A percentile compares a stretch with the other conserved stretches of the same genome.
phyloP scores from a whole-genome alignment of 2,113 vertebrate species.

The Perca fluviatilis region DNA sequence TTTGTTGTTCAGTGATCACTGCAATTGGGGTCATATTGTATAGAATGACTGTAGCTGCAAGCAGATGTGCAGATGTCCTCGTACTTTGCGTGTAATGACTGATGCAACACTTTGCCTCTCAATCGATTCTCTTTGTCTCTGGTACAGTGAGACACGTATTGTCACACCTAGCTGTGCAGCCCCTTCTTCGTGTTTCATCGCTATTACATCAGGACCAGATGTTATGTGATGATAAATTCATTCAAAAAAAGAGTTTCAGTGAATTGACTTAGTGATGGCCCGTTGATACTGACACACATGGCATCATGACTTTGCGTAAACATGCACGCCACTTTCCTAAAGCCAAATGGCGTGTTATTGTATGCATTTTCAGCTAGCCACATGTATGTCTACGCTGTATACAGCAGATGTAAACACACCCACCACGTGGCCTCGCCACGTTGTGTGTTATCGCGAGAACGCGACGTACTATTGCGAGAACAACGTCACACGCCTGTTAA shows the following conservation, averaged over 20 bases:
- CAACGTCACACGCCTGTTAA: no score
- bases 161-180: slow-evolving; percentile 30
- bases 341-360: no score
- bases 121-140: slow-evolving; percentile 20
- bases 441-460: no score
- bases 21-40: neutral
- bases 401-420: no score
- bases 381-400: no score
- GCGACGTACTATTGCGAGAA: no score
- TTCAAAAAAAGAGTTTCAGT: slow-evolving; percentile 9
- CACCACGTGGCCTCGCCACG: no score
- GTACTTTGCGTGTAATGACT: slow-evolving; percentile 18
- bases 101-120: slow-evolving; percentile 24
- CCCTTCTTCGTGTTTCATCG: slow-evolving; percentile 16
- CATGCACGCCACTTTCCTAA: no score
- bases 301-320: no score
- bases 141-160: slow-evolving; percentile 17
- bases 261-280: neutral
- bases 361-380: no score
- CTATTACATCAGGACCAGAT: neutral
- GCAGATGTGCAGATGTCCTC: slow-evolving; percentile 21
- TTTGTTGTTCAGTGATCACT: slow-evolving; percentile 8
- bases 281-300: slow-evolving; percentile 3
- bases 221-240: slow-evolving; percentile 8
- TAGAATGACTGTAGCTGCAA: slow-evolving; percentile 3